Evolutionary conservation across 2,888 invertebrate genomes (phyloP).

Genomic region (Drosophila siamana): DNA sequence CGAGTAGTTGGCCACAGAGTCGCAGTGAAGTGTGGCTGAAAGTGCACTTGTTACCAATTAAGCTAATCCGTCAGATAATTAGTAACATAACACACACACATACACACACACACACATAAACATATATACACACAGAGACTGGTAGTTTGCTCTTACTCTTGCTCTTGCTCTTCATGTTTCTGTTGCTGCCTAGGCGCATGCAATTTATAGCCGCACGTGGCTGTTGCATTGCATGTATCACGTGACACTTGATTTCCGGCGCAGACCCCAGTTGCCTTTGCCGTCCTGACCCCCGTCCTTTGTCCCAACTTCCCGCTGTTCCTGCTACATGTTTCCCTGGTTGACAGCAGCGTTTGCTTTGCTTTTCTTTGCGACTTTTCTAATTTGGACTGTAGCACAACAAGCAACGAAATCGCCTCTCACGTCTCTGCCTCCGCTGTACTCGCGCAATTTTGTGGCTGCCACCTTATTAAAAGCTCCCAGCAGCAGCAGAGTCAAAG

Average conservation of each 20-base stretch:
- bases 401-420: slow-evolving; percentile 72
- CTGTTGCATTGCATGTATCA: slow-evolving; percentile 79
- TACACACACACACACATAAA: slow-evolving; percentile 29
- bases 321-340: slow-evolving; percentile 24
- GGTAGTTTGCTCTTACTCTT: slow-evolving; percentile 38
- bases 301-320: background rate
- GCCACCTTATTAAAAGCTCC: slow-evolving; percentile 79
- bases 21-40: slow-evolving; percentile 76
- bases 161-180: no score
- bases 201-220: slow-evolving; percentile 80
- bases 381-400: slow-evolving; percentile 77
- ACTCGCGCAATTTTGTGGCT: slow-evolving; percentile 75
- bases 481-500: slow-evolving; percentile 62
- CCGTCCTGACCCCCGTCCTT: background rate
- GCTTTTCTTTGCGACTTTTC: slow-evolving; percentile 79
- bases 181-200: slow-evolving; percentile 66
- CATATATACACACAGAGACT: slow-evolving; percentile 19
- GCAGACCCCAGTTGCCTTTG: slow-evolving; percentile 42
- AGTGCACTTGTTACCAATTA: slow-evolving; percentile 84
- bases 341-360: slow-evolving; percentile 61
- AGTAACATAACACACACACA: slow-evolving; percentile 78
- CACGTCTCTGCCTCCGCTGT: slow-evolving; percentile 1
- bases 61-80: slow-evolving; percentile 85
- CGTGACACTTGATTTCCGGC: slow-evolving; percentile 82
- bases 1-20: slow-evolving; percentile 71